Evolutionary conservation across 1,140 invertebrate species (phyloP), one percentile per base, ranked within the genome.

Genomic region (Pseudobourletiella spinata): DNA sequence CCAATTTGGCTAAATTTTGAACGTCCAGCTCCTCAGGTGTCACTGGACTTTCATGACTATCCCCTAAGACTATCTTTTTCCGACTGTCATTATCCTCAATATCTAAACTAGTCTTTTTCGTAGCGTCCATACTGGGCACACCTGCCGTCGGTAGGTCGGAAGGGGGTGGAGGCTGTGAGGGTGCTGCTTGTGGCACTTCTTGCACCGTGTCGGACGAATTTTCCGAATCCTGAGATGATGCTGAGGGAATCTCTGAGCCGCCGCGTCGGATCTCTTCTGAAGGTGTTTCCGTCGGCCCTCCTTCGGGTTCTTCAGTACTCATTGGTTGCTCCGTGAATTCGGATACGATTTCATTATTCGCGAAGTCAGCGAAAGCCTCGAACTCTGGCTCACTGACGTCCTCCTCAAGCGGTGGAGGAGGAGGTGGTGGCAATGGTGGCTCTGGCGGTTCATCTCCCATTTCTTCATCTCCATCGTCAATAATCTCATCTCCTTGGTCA

Each of bases 1-100:
- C 87, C 29, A 91, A 80, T 72, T 87, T 83, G 26, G 86, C 88
- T 64, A 90, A 78, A 74, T 90, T 88, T 71, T 88, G 85, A 1
- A 87, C 86, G 72, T 89, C 87, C 48, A 91, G 78, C 73, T 91
- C 88, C 71, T 90, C 87, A 8, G 88, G 88, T 72, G 90, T 88
- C 67, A 68, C 66, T 18, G 68, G 66, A 46, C 59, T 62, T 46
- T 68, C 68, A 18, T 59, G 61, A 32, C 60, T 67, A 22, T 70
- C 68, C 0, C 59, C 61, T 15, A 66, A 20, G 29, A 64, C 46
- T 24, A 29, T 20, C n/a, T 20, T 50, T 44, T 3, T 8, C 11
- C 44, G 32, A 25, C 57, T 51, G 28, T 63, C 57, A 25, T 32
- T 57, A 3, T 59, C 61, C 25, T 67, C 61, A 44, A 67, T 64